phyloP scores from a whole-genome alignment of 2,797 vertebrate genomes.

The Megaceryle alcyon region DNA sequence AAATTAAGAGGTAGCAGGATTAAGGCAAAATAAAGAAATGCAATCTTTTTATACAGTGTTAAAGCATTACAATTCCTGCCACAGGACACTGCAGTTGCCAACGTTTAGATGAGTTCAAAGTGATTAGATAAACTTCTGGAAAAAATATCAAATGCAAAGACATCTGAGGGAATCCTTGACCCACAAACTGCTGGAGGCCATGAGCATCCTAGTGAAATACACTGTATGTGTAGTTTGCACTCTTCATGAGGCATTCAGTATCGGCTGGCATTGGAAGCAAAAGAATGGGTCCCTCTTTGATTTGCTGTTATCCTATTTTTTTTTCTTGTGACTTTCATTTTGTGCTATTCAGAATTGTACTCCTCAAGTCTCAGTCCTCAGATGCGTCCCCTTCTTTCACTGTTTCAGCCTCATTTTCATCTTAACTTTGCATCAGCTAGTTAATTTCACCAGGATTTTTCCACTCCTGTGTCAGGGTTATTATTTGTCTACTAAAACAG shows the following conservation, averaged over 20 bases:
- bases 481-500: background rate
- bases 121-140: background rate
- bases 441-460: background rate
- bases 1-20: background rate
- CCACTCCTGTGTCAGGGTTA: background rate
- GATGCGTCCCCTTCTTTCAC: background rate
- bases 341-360: background rate
- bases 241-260: background rate
- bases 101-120: background rate
- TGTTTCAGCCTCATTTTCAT: background rate
- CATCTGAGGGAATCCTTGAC: background rate
- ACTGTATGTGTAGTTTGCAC: accelerated
- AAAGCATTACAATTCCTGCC: background rate
- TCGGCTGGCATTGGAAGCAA: accelerated
- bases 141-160: background rate
- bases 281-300: background rate
- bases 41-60: background rate
- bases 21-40: background rate
- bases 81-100: background rate
- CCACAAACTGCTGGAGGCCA: background rate
- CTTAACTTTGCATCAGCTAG: background rate
- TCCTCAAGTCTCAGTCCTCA: background rate
- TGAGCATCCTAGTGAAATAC: background rate
- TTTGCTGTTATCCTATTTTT: background rate
- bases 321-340: background rate